phyloP scores from a whole-genome alignment of 2,888 invertebrate genomes.

The Tupiocoris notatus region DNA sequence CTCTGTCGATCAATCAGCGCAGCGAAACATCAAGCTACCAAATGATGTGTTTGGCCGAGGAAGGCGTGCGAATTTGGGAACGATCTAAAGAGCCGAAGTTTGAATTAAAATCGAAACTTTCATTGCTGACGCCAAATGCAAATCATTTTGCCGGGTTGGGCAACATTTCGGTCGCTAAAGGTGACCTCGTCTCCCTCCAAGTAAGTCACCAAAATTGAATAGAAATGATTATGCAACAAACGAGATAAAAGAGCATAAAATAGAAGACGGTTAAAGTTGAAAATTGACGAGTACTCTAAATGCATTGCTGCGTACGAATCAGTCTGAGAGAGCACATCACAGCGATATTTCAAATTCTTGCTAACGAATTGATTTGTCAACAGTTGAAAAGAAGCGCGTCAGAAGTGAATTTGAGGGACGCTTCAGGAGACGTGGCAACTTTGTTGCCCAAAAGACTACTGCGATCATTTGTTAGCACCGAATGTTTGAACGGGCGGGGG shows the following conservation, averaged over 20 bases:
- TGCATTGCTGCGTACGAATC: no score
- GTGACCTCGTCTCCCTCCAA: background rate
- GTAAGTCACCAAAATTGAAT: slow-evolving; percentile 6
- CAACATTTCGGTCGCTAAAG: background rate
- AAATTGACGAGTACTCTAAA: no score
- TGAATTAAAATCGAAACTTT: slow-evolving; percentile 3
- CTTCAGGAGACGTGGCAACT: background rate
- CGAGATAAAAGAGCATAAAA: no score
- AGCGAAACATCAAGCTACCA: slow-evolving; percentile 8
- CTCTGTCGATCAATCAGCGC: background rate
- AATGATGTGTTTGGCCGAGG: slow-evolving; percentile 29
- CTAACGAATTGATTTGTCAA: no score
- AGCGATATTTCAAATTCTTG: no score
- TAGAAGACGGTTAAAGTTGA: no score
- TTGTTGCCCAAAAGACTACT: slow-evolving; percentile 6
- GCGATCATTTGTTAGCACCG: slow-evolving; percentile 8
- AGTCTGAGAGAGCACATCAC: no score
- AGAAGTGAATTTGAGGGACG: slow-evolving; percentile 8
- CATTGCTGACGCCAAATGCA: background rate
- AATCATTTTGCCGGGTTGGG: slow-evolving; percentile 19
- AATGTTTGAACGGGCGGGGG: background rate
- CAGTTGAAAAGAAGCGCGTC: slow-evolving; percentile 29
- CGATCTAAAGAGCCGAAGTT: background rate
- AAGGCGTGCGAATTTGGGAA: slow-evolving; percentile 27
- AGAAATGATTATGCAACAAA: no score